Conservation (phyloP, 2,888 invertebrate species). For the Epistrophe eligans region DNA sequence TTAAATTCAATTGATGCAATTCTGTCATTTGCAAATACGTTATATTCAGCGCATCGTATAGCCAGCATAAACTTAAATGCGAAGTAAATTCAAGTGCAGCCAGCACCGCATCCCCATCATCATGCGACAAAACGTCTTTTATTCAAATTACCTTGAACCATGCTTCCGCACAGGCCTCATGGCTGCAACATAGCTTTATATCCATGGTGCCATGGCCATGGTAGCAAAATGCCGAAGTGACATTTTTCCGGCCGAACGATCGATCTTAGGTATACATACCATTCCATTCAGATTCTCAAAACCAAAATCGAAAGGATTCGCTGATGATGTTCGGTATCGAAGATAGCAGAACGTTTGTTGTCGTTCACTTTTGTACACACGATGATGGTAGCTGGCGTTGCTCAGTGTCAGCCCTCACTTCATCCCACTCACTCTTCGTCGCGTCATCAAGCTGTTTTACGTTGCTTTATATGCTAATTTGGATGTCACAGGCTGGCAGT, state of each 20-base stretch:
- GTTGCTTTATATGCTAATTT: slow-evolving; percentile 72
- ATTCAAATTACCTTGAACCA: slow-evolving; percentile 66
- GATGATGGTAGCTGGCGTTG: slow-evolving; percentile 4
- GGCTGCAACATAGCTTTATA: background rate
- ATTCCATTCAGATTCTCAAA: slow-evolving; percentile 60
- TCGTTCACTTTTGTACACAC: slow-evolving; percentile 43
- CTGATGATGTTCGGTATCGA: slow-evolving; percentile 24
- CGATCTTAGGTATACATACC: slow-evolving; percentile 54
- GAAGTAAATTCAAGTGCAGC: slow-evolving; percentile 14
- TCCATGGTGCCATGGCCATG: background rate
- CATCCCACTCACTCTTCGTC: background rate
- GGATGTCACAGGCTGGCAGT: slow-evolving; percentile 58
- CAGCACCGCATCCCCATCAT: background rate
- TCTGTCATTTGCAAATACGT: slow-evolving; percentile 71
- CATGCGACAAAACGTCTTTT: slow-evolving; percentile 45
- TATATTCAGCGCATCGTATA: slow-evolving; percentile 8
- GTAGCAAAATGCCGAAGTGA: slow-evolving; percentile 22
- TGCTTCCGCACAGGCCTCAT: slow-evolving; percentile 29
- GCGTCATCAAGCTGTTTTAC: background rate
- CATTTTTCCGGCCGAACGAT: slow-evolving; percentile 57
- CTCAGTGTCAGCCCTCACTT: slow-evolving; percentile 19
- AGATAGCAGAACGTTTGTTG: slow-evolving; percentile 42
- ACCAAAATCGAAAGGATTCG: slow-evolving; percentile 67
- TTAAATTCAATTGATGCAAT: slow-evolving; percentile 75
- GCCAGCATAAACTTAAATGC: background rate